A percentile compares a stretch with the other conserved stretches of the same genome.
These are phyloP conservation scores for Sthenelais limicola DNA, from an alignment of 2,888 invertebrate species.

Conservation along the genomic window DNA sequence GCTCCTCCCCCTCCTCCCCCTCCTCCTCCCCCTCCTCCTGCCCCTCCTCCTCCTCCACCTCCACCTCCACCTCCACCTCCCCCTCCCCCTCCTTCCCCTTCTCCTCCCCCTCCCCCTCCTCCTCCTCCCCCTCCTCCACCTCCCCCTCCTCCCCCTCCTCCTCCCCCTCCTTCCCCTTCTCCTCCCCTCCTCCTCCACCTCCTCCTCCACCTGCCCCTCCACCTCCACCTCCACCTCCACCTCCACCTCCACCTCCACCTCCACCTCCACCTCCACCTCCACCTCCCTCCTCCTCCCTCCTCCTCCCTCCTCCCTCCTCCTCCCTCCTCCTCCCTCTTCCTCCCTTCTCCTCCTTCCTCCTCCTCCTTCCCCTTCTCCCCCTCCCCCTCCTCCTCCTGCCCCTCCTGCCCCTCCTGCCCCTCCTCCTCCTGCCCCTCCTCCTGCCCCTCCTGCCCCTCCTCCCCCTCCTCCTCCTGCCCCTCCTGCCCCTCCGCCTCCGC, in stretches of 20 bases:
- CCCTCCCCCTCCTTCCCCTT: constrained; percentile 5
- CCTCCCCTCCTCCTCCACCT: neutral
- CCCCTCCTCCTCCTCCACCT: constrained; percentile 16
- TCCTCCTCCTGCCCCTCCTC: neutral
- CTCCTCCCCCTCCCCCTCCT: neutral
- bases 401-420: neutral
- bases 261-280: too few species aligned
- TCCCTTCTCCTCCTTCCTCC: neutral
- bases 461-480: neutral
- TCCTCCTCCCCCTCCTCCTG: neutral
- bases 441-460: neutral
- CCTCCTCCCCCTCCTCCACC: neutral
- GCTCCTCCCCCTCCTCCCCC: neutral
- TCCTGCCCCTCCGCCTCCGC: neutral
- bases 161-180: neutral
- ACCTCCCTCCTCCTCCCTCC: too few species aligned
- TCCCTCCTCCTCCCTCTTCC: neutral
- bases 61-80: neutral
- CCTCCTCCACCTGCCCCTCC: neutral
- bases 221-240: neutral
- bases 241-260: neutral
- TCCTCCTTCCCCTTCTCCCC: neutral
- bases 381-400: neutral
- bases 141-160: neutral
- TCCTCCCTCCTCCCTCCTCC: neutral